A percentile compares a stretch with the other conserved stretches of the same genome.
Conservation (phyloP, 2,797 vertebrate species). For the Chelmon rostratus region DNA sequence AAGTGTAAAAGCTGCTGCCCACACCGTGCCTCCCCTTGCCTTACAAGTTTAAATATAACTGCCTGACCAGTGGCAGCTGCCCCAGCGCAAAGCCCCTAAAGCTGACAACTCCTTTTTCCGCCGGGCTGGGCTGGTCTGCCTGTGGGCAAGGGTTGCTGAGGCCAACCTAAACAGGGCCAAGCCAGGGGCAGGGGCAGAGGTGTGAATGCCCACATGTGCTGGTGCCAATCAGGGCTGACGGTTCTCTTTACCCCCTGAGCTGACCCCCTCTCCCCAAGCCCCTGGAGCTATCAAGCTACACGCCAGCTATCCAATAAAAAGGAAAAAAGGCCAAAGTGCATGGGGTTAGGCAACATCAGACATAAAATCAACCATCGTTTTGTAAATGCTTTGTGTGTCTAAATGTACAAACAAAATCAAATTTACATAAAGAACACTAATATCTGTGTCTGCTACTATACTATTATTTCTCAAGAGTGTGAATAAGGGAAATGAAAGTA, state of each 20-base stretch:
- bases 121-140: conserved; percentile 54
- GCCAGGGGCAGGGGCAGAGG: conserved; percentile 70
- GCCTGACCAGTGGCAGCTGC: conserved; percentile 83
- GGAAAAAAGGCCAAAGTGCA: conserved; percentile 58
- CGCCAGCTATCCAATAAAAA: conserved; percentile 57
- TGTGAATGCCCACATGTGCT: conserved; percentile 89
- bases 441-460: background rate
- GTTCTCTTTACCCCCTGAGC: conserved; percentile 77
- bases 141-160: conserved; percentile 58
- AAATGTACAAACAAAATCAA: background rate
- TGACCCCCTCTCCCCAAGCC: conserved; percentile 62
- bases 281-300: conserved; percentile 65
- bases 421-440: conserved; percentile 16
- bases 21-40: conserved; percentile 70
- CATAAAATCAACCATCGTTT: conserved; percentile 25
- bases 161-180: conserved; percentile 72
- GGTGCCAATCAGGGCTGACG: conserved; percentile 89
- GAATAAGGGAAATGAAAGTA: conserved; percentile 39
- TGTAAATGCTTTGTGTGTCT: conserved; percentile 20
- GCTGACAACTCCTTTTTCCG: conserved; percentile 83
- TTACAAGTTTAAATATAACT: conserved; percentile 86
- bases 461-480: conserved; percentile 9
- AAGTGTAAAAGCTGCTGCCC: conserved; percentile 81
- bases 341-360: conserved; percentile 28
- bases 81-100: conserved; percentile 83